These are phyloP conservation scores for Penaeus indicus DNA, from an alignment of 1,140 invertebrate genomes.

Conservation along the genomic window DNA sequence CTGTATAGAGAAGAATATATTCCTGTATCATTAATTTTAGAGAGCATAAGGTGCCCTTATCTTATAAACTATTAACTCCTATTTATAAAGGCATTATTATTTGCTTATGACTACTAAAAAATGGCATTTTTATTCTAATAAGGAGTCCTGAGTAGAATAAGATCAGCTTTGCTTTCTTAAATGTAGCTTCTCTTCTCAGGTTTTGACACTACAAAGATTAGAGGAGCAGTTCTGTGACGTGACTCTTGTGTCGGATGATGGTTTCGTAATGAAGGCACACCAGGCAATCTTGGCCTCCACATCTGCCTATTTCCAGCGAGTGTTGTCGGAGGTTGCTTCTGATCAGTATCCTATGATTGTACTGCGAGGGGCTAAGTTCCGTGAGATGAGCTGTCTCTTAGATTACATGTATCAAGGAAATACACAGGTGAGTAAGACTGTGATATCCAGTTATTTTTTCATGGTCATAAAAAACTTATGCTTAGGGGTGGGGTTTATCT, in stretches of 20 bases:
- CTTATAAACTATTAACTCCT: no score
- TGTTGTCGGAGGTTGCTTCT: conserved; percentile 3
- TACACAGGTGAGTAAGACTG: conserved; percentile 28
- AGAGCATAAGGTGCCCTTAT: no score
- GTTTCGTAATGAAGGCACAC: conserved; percentile 50
- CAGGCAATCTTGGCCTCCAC: conserved; percentile 48
- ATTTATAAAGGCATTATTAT: no score
- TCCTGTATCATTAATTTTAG: no score
- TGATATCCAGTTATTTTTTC: no score
- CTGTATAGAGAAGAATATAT: no score
- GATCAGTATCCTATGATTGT: conserved; percentile 49
- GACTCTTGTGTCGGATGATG: conserved; percentile 52
- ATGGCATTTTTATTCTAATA: no score
- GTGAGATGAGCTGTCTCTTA: conserved; percentile 28
- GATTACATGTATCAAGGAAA: conserved; percentile 57
- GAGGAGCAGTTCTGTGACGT: conserved; percentile 53
- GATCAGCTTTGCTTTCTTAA: no score
- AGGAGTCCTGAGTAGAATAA: no score
- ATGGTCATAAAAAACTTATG: no score
- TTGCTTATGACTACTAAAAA: no score
- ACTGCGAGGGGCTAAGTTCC: conserved; percentile 33
- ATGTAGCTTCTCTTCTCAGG: neutral
- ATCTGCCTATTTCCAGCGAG: conserved; percentile 44
- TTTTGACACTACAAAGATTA: conserved; percentile 41
- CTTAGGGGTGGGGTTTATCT: no score